These are phyloP conservation scores for Drosophila gunungcola DNA, from an alignment of 1,140 invertebrate species.

Conservation along the genomic window DNA sequence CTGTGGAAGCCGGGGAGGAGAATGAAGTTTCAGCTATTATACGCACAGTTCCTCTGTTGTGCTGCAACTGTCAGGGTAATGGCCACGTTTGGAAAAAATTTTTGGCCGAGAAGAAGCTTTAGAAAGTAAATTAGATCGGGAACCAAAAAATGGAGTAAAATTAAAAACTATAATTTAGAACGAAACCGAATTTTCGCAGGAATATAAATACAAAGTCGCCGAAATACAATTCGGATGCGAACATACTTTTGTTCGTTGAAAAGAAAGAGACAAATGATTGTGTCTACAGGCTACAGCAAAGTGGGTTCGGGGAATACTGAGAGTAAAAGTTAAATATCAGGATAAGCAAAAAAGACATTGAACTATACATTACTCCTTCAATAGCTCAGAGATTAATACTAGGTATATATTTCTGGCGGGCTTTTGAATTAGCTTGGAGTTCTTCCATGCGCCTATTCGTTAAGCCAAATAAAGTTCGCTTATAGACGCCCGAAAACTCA, in stretches of 20 bases:
- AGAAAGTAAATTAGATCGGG: background rate
- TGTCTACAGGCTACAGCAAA: background rate
- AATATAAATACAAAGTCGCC: background rate
- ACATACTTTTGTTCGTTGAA: background rate
- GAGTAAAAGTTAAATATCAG: background rate
- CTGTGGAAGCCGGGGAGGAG: background rate
- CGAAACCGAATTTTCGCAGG: conserved; percentile 2
- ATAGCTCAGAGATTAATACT: conserved; percentile 4
- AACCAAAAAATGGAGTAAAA: conserved; percentile 1
- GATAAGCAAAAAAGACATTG: background rate
- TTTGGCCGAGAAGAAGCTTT: background rate
- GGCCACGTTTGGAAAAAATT: background rate
- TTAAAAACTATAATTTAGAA: conserved; percentile 6
- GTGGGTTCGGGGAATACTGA: background rate
- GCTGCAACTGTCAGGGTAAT: conserved; percentile 1
- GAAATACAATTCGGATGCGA: conserved; percentile 7
- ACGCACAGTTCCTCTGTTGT: background rate
- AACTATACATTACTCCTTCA: conserved; percentile 4
- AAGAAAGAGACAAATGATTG: background rate
- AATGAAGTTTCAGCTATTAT: background rate
- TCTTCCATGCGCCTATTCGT: background rate
- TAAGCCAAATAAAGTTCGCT: background rate
- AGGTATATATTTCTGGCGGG: conserved; percentile 9
- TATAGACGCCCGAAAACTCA: background rate
- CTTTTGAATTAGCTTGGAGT: background rate